Evolutionary conservation across 2,113 vertebrate genomes (phyloP), one percentile per base, ranked within the genome.

Genomic region (Platysteira castanea): DNA sequence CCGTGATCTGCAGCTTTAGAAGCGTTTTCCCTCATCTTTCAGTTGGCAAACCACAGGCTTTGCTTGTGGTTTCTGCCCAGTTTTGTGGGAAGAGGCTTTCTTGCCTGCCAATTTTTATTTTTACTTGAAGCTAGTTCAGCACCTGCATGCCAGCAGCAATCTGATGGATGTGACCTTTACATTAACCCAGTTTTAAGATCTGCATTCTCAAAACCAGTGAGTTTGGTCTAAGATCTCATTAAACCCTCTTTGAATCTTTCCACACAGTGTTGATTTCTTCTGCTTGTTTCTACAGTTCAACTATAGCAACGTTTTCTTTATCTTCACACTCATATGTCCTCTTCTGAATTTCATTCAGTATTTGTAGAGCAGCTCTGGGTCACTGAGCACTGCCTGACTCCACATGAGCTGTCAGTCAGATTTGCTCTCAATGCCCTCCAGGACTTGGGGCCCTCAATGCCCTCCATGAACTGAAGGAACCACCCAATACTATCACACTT

Each of bases 31-130:
- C 26, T 86, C 42, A 50, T 70, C 24, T 89, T 81, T 65, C 64
- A 84, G 37, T 39, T 86, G 7, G 39, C 53, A 80, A 89, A 41
- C 12, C 19, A 67, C 2, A 42, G 44, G 18, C 69, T 75, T 75
- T 68, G 20, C 77, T 84, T 54, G 13, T 20, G 41, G 59, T 71
- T 92, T 91, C 47, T 74, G 60, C 11, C 52, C 56, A 10, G 23
- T 47, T 89, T 91, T 69, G 16, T 59, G 33, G 39, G 39, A 77
- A 78, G 67, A 31, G 71, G 23, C 26, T 91, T 87, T 91, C 69
- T 71, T 82, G 49, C 61, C 31, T 64, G 28, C 8, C 74, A 64
- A 17, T 33, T 93, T 82, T 82, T 81, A 54, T 89, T 93, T 95
- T 93, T 47, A 52, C 28, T 71, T 44, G 24, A 82, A 71, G 47